These are phyloP conservation scores for Resseliella maxima DNA, from an alignment of 2,888 invertebrate genomes.

Conservation along the genomic window DNA sequence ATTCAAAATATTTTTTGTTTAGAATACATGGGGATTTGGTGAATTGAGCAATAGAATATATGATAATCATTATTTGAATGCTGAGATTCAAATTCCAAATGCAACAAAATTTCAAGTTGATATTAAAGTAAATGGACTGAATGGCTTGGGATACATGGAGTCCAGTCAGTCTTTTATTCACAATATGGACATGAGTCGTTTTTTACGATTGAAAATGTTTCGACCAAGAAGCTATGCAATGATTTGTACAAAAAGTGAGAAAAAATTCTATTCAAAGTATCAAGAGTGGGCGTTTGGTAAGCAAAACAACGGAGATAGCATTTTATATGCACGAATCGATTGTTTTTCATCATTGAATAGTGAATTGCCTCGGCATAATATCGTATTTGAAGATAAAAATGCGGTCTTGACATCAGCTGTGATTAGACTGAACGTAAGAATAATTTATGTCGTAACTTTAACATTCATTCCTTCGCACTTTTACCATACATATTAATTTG, in stretches of 20 bases:
- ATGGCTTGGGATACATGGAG: background rate
- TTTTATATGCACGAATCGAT: background rate
- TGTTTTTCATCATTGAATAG: background rate
- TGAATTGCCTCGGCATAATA: background rate
- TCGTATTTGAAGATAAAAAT: background rate
- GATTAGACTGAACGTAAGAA: slow-evolving; percentile 26
- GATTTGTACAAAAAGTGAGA: slow-evolving; percentile 12
- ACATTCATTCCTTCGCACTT: background rate
- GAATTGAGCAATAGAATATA: background rate
- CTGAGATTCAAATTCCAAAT: background rate
- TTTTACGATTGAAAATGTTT: background rate
- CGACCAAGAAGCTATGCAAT: background rate
- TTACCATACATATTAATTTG: background rate
- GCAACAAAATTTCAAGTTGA: background rate
- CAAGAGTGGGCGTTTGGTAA: background rate
- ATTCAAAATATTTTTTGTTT: background rate
- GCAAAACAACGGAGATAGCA: background rate
- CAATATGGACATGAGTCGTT: background rate
- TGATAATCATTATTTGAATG: slow-evolving; percentile 3
- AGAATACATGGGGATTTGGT: background rate
- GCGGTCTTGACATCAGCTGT: background rate
- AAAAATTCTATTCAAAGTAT: background rate
- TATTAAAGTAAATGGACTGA: background rate
- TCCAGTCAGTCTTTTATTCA: no score
- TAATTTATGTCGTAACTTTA: background rate